Conservation (phyloP, 2,797 vertebrate species). For the Fratercula arctica region DNA sequence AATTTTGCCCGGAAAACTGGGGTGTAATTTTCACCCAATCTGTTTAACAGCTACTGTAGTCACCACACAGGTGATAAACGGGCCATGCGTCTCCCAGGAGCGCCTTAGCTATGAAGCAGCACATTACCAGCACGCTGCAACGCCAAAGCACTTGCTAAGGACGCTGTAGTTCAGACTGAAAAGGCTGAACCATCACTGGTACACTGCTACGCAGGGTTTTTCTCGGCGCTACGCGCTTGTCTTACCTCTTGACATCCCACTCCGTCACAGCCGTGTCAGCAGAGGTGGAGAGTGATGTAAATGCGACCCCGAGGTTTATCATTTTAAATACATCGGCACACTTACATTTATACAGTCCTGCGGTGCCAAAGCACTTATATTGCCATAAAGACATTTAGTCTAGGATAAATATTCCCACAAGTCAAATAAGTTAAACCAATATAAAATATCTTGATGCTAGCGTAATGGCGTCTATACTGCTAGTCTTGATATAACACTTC, state of each 20-base stretch:
- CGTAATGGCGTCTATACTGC: neutral
- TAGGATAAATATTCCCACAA: neutral
- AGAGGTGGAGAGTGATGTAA: neutral
- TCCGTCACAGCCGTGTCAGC: neutral
- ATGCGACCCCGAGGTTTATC: neutral
- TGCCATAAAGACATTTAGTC: neutral
- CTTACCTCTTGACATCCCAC: neutral
- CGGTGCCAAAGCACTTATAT: neutral
- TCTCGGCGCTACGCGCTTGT: neutral
- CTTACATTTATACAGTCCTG: neutral
- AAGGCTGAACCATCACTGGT: neutral
- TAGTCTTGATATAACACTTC: neutral
- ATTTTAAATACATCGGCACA: neutral
- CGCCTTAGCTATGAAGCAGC: fast-evolving
- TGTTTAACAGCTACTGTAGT: neutral
- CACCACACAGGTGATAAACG: neutral
- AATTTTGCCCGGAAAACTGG: neutral
- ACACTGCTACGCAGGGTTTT: fast-evolving
- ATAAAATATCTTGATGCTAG: neutral
- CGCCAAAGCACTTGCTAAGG: neutral
- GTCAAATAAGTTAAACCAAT: neutral
- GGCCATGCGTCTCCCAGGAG: neutral
- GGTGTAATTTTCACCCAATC: neutral
- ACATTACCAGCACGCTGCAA: neutral
- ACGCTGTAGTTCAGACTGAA: neutral